A percentile compares a stretch with the other conserved stretches of the same genome.
Conservation (phyloP, 2,888 invertebrate species). For the Lithophane semibrunnea region DNA sequence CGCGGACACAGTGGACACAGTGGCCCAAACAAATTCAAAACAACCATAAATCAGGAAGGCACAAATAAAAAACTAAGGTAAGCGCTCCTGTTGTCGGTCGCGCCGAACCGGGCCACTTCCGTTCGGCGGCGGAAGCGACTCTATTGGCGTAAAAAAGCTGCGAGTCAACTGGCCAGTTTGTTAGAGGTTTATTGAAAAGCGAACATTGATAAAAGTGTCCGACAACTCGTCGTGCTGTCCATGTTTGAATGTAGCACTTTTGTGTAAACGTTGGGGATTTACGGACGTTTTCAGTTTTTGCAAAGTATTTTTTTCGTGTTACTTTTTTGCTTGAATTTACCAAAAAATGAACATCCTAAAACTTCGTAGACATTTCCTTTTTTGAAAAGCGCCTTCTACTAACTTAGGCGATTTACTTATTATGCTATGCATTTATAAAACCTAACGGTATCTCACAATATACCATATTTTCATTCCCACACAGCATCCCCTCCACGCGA, state of each 20-base stretch:
- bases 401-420: background rate
- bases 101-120: constrained; percentile 84
- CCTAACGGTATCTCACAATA: constrained; percentile 45
- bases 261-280: constrained; percentile 72
- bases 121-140: constrained; percentile 82
- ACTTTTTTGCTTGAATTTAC: constrained; percentile 23
- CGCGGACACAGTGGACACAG: constrained; percentile 74
- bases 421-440: constrained; percentile 17
- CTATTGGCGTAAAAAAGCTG: constrained; percentile 88
- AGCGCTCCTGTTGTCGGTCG: constrained; percentile 89
- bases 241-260: constrained; percentile 71
- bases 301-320: constrained; percentile 24
- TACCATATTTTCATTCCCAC: constrained; percentile 66
- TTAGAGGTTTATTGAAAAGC: constrained; percentile 83
- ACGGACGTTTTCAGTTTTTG: constrained; percentile 44
- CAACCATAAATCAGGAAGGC: constrained; percentile 87
- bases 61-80: constrained; percentile 90
- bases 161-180: constrained; percentile 85
- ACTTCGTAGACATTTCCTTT: background rate
- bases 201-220: constrained; percentile 83
- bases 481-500: constrained; percentile 53
- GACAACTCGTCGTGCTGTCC: constrained; percentile 70
- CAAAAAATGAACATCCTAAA: constrained; percentile 4
- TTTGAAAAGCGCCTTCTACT: background rate
- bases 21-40: constrained; percentile 85